A percentile compares a stretch with the other conserved stretches of the same genome.
Conservation (phyloP, 30 jellyfish, hydroid and myxozoan species). For the Aurelia aurita region DNA sequence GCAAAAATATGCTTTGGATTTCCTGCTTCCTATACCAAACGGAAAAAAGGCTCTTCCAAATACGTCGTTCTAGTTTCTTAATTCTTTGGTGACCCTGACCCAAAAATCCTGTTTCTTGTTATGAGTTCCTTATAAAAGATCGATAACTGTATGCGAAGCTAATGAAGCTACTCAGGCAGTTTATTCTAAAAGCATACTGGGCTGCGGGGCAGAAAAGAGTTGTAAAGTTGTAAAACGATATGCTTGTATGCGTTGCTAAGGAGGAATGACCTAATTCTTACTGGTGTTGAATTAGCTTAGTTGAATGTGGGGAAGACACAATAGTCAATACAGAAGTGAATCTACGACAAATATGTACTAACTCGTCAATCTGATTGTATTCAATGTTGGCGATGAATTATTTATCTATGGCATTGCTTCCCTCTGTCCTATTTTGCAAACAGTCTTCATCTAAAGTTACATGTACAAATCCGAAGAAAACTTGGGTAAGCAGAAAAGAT, state of each 20-base stretch:
- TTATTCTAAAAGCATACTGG: too few relatives aligned
- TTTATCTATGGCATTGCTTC: constrained; percentile 7
- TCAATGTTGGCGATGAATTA: constrained; percentile 3
- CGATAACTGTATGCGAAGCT: too few relatives aligned
- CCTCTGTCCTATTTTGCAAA: not conserved
- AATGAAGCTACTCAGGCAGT: too few relatives aligned
- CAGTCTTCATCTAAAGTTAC: not conserved
- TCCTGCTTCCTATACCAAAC: too few relatives aligned
- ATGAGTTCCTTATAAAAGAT: too few relatives aligned
- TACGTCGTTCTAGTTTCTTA: too few relatives aligned
- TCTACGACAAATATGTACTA: constrained; percentile 25
- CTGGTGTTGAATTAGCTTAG: constrained; percentile 62
- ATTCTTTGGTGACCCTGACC: too few relatives aligned
- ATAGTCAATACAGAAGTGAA: constrained; percentile 12
- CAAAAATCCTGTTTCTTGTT: too few relatives aligned
- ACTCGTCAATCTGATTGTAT: not conserved
- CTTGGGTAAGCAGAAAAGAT: not conserved
- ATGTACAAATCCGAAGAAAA: not conserved
- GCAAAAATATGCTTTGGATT: too few relatives aligned
- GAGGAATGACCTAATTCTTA: constrained; percentile 29
- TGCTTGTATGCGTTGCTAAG: constrained; percentile 7
- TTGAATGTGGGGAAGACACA: constrained; percentile 63
- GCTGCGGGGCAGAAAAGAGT: too few relatives aligned
- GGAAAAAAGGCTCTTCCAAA: too few relatives aligned
- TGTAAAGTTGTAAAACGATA: too few relatives aligned